A percentile compares a stretch with the other conserved stretches of the same genome.
Evolutionary conservation across 2,797 vertebrate genomes (phyloP).

Genomic region (Lophius americanus): DNA sequence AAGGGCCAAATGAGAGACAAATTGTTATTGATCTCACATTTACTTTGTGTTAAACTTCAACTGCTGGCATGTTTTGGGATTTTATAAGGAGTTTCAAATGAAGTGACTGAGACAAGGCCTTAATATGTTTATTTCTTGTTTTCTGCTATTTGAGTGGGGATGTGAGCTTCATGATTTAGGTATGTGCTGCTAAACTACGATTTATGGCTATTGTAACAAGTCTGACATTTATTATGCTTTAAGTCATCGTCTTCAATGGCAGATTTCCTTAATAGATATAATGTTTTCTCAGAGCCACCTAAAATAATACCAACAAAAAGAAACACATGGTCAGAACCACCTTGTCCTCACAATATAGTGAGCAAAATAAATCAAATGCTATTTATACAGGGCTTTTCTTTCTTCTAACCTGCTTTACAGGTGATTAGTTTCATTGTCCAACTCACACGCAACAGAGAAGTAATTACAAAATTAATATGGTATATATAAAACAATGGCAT

Average conservation of each 20-base stretch:
- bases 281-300: background rate
- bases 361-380: background rate
- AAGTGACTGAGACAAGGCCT: background rate
- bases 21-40: slow-evolving; percentile 44
- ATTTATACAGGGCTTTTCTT: background rate
- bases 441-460: no score
- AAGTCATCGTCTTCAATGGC: background rate
- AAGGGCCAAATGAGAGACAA: slow-evolving; percentile 39
- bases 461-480: no score
- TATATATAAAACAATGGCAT: background rate
- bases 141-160: no score
- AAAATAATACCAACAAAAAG: background rate
- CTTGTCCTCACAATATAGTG: background rate
- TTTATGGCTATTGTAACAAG: background rate
- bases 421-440: background rate
- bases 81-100: background rate
- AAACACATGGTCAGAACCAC: background rate
- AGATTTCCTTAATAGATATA: background rate
- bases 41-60: slow-evolving; percentile 22
- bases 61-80: slow-evolving; percentile 17
- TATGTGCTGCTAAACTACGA: no score
- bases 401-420: background rate
- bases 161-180: no score
- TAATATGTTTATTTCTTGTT: no score
- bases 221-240: background rate